Conservation (phyloP, 1,140 invertebrate genomes). For the Aphelinus certus region DNA sequence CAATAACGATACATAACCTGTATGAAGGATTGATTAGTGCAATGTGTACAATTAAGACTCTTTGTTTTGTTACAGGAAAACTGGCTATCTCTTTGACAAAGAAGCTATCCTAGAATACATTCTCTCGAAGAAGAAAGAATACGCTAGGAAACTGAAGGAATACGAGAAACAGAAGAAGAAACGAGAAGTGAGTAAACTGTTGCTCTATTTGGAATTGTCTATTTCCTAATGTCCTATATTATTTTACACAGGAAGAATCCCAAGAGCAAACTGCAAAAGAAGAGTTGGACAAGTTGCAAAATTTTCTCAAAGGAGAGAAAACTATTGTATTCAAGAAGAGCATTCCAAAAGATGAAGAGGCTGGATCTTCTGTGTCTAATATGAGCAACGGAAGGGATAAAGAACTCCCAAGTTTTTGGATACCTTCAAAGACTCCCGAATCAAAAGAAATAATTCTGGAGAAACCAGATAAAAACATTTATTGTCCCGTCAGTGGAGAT, state of each 20-base stretch:
- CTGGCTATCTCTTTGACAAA: slow-evolving; percentile 97
- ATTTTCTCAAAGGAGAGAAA: slow-evolving; percentile 82
- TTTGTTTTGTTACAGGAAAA: slow-evolving; percentile 70
- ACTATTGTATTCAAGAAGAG: slow-evolving; percentile 69
- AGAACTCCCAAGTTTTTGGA: slow-evolving; percentile 95
- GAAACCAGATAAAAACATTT: slow-evolving; percentile 92
- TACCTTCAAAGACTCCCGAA: slow-evolving; percentile 92
- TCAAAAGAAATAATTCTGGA: slow-evolving; percentile 76
- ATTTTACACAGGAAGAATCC: slow-evolving; percentile 64
- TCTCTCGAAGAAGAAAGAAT: slow-evolving; percentile 93
- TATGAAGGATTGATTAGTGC: neutral
- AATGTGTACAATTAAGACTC: neutral
- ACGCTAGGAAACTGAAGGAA: slow-evolving; percentile 88
- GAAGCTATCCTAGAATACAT: slow-evolving; percentile 97
- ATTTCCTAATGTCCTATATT: neutral
- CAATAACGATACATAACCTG: neutral
- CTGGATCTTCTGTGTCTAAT: slow-evolving; percentile 75
- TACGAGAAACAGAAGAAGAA: slow-evolving; percentile 89
- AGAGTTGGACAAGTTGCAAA: slow-evolving; percentile 74
- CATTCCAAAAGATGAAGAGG: slow-evolving; percentile 40
- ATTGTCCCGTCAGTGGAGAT: slow-evolving; percentile 92
- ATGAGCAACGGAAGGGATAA: slow-evolving; percentile 76
- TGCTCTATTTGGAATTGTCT: neutral
- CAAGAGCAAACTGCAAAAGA: slow-evolving; percentile 76
- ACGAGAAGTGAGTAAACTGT: slow-evolving; percentile 67